Base-by-base conservation (phyloP, 2,888 invertebrate genomes). In the Dicyrtomina minuta region DNA sequence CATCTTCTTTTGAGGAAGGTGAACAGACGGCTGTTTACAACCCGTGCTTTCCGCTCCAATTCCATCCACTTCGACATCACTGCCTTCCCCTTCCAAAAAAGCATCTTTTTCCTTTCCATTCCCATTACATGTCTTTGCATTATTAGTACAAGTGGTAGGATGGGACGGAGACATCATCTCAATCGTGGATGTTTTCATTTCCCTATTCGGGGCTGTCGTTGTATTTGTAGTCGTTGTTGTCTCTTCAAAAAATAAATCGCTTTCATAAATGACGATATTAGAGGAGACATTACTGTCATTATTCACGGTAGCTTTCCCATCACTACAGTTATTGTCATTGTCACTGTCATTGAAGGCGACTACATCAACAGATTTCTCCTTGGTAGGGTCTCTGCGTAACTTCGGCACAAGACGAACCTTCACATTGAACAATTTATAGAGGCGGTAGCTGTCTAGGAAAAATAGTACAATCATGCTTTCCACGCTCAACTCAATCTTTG, bases 1-100 rank as follows among this genome's bases (percentile, higher is more conserved):
- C 17, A 87, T 87, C 68, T 85, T 83, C 15, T 83, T 85, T 68
- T 85, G 84, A 70, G 84, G 84, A 5, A 79, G 69, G 60, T 86
- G 82, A 55, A 88, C 85, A 12, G 88, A 87, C 41, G 92, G 92
- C 27, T 53, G 78, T 89, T 85, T 33, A 85, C 82, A 79, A 88
- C 88, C 13, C 81, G 81, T 24, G 73, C 80, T 4, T 46, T 33
- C 8, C 33, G 33, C 33, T 33, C 26, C 46, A 24, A 22, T 39
- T 69, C n/a, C 46, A 17, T 46, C 46, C 43, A 43, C 10, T 12
- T 43, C 13, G 13, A 43, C 10, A 12, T 43, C 43, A 43, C 10
- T 43, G 43, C 13, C 13, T 43, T 43, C 43, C 8, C 33, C 33
- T 33, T 33, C 8, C 33, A 33, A 33, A 33, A 33, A 33, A 8